Evolutionary conservation across 2,113 vertebrate species (phyloP), one percentile per base, ranked within the genome.

Genomic region (Macheiramphus alcinus): DNA sequence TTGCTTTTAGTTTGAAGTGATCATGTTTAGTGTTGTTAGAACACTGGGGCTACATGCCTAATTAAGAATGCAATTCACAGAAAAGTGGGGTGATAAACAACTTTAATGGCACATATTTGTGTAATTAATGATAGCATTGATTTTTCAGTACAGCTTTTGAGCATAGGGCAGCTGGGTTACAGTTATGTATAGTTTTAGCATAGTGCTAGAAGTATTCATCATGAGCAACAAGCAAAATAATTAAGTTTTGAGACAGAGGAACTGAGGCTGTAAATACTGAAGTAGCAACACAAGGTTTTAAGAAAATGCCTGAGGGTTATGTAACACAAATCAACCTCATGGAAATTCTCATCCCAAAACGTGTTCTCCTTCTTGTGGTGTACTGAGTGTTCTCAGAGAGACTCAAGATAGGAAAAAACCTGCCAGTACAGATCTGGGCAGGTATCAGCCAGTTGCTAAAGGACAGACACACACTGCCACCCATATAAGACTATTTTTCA

Each of bases 211-310:
- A 71, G 23, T 40, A 93, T 88, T 79, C 48, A 85, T 94, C 74
- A 75, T 5, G 13, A 87, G 38, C 55, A 95, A 88, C 80, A 92
- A 95, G 68, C 38, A 86, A 94, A 95, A 93, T 93, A 96, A 94
- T 94, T 94, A 90, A 91, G 78, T 91, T 88, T 52, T 72, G 84
- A 93, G 73, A 52, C 90, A 93, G 56, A 85, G 50, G 84, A 95
- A 40, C 36, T 53, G 66, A 82, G 40, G 62, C 62, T 55, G 73
- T 94, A 96, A 96, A 93, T 91, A 95, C 18, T 67, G 72, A 91
- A 88, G 56, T 15, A 85, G 26, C 4, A 7, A 52, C 27, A 82
- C 21, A 79, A 63, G 16, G 9, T 50, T 72, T 96, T 79, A 90
- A 88, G 52, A 80, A 89, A 88, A 91, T 4, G 16, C 55, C 86